phyloP scores from a whole-genome alignment of 2,113 vertebrate species.

The Pungitius pungitius region DNA sequence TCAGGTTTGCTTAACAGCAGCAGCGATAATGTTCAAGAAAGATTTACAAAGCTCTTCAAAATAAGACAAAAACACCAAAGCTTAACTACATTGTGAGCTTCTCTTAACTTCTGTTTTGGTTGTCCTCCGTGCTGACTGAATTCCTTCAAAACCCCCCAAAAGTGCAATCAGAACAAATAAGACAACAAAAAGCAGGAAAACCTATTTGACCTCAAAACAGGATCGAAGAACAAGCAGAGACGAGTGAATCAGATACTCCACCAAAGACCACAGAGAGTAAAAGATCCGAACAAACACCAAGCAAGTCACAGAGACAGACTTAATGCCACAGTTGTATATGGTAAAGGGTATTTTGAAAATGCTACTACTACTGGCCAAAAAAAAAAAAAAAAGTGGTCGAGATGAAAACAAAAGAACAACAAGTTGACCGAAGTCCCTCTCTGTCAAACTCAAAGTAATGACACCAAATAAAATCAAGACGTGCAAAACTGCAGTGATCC shows the following conservation, averaged over 20 bases:
- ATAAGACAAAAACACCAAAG: conserved; percentile 8
- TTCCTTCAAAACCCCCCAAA: conserved; percentile 14
- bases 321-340: conserved; percentile 3
- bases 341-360: not conserved
- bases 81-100: not conserved
- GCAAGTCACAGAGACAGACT: conserved; percentile 4
- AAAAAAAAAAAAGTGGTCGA: too few relatives aligned
- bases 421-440: too few relatives aligned
- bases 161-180: not conserved
- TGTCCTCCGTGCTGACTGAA: not conserved
- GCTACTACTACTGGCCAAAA: too few relatives aligned
- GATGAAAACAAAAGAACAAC: too few relatives aligned
- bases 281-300: conserved; percentile 2
- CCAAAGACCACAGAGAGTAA: not conserved
- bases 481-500: not conserved
- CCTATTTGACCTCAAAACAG: conserved; percentile 8
- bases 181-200: conserved; percentile 15
- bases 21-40: not conserved
- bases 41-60: conserved; percentile 1
- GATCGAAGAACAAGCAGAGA: not conserved
- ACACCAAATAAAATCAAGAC: conserved; percentile 15
- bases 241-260: not conserved
- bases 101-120: conserved; percentile 5
- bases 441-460: conserved; percentile 16
- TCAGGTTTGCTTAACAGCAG: not conserved